Conservation (phyloP, 1,140 invertebrate species). For the Brevipalpus yothersi region DNA sequence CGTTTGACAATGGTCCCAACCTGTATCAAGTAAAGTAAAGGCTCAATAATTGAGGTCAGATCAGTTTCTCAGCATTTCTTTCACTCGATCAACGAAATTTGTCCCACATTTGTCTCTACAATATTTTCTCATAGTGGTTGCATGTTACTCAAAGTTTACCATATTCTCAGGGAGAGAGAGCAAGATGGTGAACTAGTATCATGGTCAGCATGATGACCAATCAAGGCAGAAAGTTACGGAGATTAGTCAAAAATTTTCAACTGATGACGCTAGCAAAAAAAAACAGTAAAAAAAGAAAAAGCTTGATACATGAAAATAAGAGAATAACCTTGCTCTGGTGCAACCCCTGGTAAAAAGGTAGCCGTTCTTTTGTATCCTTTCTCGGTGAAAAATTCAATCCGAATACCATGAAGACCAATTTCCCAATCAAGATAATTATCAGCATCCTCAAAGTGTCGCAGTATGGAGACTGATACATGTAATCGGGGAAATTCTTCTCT, state of each 20-base stretch:
- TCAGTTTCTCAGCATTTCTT: background rate
- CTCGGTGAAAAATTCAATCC: slow-evolving; percentile 90
- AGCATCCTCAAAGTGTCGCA: slow-evolving; percentile 85
- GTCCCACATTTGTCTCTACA: background rate
- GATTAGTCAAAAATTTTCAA: too few relatives aligned
- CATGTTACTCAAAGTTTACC: too few relatives aligned
- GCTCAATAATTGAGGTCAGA: slow-evolving; percentile 12
- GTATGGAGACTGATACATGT: slow-evolving; percentile 81
- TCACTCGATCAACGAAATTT: background rate
- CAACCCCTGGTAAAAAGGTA: slow-evolving; percentile 92
- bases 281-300: background rate
- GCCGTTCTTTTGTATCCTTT: slow-evolving; percentile 82
- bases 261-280: background rate
- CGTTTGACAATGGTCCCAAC: slow-evolving; percentile 89
- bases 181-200: too few relatives aligned
- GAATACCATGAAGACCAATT: slow-evolving; percentile 82
- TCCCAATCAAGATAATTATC: slow-evolving; percentile 89
- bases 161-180: too few relatives aligned
- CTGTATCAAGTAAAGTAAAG: slow-evolving; percentile 22
- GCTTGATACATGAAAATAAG: background rate
- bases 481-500: slow-evolving; percentile 74
- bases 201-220: too few relatives aligned
- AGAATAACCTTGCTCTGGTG: slow-evolving; percentile 58
- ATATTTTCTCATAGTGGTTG: too few relatives aligned
- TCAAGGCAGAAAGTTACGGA: too few relatives aligned